These are phyloP conservation scores for Palythoa grandis DNA, from an alignment of 92 coral and sea anemone species.

Conservation along the genomic window DNA sequence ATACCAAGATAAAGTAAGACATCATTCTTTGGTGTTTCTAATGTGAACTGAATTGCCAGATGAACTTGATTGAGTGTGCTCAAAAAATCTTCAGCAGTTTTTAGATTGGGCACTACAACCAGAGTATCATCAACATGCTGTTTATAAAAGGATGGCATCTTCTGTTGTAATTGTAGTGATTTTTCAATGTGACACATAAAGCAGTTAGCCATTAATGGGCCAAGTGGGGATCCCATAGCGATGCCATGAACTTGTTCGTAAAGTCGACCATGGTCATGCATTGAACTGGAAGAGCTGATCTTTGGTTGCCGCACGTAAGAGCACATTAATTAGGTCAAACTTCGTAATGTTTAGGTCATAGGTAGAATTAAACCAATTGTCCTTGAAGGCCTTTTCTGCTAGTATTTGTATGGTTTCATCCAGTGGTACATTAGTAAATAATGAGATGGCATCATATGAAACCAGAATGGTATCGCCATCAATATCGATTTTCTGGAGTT, in stretches of 20 bases:
- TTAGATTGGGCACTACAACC: neutral
- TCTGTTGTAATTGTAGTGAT: neutral
- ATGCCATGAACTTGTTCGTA: too few relatives aligned
- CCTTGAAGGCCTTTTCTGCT: neutral
- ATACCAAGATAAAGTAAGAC: constrained; percentile 1
- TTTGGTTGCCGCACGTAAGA: neutral
- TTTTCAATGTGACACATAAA: neutral
- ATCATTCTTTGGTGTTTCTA: constrained; percentile 2
- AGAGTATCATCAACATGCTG: neutral
- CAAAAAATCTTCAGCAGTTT: neutral
- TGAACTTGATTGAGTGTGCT: neutral
- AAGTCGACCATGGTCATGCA: too few relatives aligned
- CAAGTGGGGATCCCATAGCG: neutral
- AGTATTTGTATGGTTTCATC: neutral
- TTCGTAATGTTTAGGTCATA: neutral
- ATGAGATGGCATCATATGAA: neutral
- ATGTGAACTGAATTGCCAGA: neutral
- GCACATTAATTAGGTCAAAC: neutral
- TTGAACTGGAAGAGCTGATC: constrained; percentile 3
- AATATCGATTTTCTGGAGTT: too few relatives aligned
- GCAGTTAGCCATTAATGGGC: neutral
- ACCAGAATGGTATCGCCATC: neutral
- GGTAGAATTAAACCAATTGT: neutral
- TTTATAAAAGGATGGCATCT: neutral
- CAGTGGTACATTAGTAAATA: constrained; percentile 9